These are phyloP conservation scores for Brachypalpus laphriformis DNA, from an alignment of 2,888 invertebrate genomes.

Conservation along the genomic window DNA sequence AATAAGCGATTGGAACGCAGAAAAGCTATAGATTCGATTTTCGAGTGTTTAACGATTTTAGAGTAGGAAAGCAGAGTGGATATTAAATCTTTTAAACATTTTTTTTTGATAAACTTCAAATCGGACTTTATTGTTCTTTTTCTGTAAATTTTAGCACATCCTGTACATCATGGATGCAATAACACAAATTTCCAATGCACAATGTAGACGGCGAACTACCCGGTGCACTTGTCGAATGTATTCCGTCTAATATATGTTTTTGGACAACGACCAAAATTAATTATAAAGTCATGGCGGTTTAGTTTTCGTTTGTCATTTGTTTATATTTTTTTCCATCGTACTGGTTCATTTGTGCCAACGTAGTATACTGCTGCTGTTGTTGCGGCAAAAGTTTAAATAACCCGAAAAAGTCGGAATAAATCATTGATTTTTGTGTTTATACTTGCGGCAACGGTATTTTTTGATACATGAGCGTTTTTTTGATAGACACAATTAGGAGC, in stretches of 20 bases:
- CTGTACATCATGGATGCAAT: slow-evolving; percentile 10
- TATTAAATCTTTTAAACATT: too few relatives aligned
- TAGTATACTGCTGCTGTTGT: neutral
- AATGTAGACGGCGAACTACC: slow-evolving; percentile 17
- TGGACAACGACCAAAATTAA: slow-evolving; percentile 70
- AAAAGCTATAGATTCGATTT: too few relatives aligned
- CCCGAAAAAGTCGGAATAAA: slow-evolving; percentile 55
- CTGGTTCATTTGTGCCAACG: slow-evolving; percentile 17
- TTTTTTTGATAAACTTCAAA: too few relatives aligned
- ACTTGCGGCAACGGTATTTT: slow-evolving; percentile 14
- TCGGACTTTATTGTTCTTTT: too few relatives aligned
- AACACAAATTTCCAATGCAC: neutral
- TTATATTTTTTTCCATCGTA: slow-evolving; percentile 45
- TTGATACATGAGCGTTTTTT: neutral
- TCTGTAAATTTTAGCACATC: slow-evolving; percentile 5
- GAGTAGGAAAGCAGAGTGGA: too few relatives aligned
- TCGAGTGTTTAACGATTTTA: too few relatives aligned
- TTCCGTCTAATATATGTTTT: slow-evolving; percentile 13
- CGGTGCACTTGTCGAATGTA: slow-evolving; percentile 19
- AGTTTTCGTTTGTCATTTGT: slow-evolving; percentile 69
- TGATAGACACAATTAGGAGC: slow-evolving; percentile 42
- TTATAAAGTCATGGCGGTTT: slow-evolving; percentile 66
- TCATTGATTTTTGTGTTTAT: slow-evolving; percentile 34
- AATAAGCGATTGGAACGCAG: too few relatives aligned
- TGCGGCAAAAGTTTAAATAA: slow-evolving; percentile 20